Conservation (phyloP, 2,113 vertebrate species). For the Macrotus californicus region DNA sequence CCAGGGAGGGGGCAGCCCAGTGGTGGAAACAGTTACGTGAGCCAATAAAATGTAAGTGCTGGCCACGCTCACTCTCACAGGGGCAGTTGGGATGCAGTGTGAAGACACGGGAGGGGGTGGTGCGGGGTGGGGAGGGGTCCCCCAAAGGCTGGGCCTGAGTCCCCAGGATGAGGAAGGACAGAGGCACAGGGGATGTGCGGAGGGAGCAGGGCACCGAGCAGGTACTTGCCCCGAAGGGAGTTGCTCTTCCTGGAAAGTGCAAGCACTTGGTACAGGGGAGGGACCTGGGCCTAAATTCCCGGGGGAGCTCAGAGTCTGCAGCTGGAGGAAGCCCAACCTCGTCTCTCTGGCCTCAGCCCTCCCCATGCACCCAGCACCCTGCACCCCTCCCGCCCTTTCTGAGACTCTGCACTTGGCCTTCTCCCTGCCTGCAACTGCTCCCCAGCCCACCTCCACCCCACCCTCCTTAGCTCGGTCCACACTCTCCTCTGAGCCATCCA, state of each 20-base stretch:
- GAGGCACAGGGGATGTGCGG: not conserved
- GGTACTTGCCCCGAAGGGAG: too few species aligned
- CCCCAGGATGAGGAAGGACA: not conserved
- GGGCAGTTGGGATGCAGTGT: not conserved
- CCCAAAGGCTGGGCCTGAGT: not conserved
- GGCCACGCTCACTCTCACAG: rapidly evolving
- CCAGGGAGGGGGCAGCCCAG: not conserved
- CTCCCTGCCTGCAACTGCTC: not conserved
- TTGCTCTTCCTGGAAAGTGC: not conserved
- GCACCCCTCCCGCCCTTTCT: not conserved
- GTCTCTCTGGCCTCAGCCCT: not conserved
- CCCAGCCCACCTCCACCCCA: not conserved
- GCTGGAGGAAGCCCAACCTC: not conserved
- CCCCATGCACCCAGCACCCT: too few species aligned
- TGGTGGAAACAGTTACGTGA: not conserved
- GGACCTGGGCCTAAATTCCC: not conserved
- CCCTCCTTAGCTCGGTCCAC: not conserved
- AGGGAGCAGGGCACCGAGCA: too few species aligned
- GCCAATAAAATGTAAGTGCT: not conserved
- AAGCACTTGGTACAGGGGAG: not conserved
- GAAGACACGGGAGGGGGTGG: not conserved
- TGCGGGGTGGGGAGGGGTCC: not conserved
- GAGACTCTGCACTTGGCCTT: not conserved
- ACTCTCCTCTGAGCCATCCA: not conserved
- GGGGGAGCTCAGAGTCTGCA: not conserved